A percentile compares a stretch with the other conserved stretches of the same genome.
Evolutionary conservation across 2,888 invertebrate species (phyloP).

Genomic region (Aricia artaxerxes): DNA sequence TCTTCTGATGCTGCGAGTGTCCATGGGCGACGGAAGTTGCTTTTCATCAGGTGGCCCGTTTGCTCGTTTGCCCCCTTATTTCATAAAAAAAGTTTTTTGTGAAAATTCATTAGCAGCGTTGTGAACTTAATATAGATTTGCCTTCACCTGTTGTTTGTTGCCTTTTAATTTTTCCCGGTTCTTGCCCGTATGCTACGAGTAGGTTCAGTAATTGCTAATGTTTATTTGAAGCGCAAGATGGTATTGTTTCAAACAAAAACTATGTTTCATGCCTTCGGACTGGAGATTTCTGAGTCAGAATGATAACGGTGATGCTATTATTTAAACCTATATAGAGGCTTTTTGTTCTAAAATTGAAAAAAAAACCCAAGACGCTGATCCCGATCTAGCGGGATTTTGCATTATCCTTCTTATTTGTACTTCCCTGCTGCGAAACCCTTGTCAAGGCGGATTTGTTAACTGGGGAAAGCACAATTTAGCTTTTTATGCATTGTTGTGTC

Average conservation of each 20-base stretch:
- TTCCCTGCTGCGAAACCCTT: slow-evolving; percentile 67
- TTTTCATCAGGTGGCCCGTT: no score
- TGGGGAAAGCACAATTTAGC: slow-evolving; percentile 73
- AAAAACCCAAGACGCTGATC: slow-evolving; percentile 29
- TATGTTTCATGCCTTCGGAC: neutral
- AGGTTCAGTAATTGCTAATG: no score
- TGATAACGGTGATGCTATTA: neutral
- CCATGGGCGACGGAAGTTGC: no score
- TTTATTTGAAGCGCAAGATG: no score
- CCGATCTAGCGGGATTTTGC: slow-evolving; percentile 65
- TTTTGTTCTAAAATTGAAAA: slow-evolving; percentile 22
- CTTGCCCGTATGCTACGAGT: no score
- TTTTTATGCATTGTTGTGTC: slow-evolving; percentile 71
- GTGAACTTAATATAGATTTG: no score
- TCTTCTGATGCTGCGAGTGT: no score
- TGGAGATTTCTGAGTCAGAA: neutral
- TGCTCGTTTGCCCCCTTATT: no score
- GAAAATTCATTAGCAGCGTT: no score
- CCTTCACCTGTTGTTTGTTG: no score
- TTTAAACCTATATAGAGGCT: neutral
- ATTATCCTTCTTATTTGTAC: slow-evolving; percentile 68
- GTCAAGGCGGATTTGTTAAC: slow-evolving; percentile 77
- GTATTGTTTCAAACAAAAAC: neutral
- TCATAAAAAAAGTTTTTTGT: no score
- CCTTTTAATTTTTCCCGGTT: no score